Percentiles rank a stretch among this genome's conserved stretches.
These are phyloP conservation scores for Tachina fera DNA, from an alignment of 2,888 invertebrate species.

Conservation along the genomic window DNA sequence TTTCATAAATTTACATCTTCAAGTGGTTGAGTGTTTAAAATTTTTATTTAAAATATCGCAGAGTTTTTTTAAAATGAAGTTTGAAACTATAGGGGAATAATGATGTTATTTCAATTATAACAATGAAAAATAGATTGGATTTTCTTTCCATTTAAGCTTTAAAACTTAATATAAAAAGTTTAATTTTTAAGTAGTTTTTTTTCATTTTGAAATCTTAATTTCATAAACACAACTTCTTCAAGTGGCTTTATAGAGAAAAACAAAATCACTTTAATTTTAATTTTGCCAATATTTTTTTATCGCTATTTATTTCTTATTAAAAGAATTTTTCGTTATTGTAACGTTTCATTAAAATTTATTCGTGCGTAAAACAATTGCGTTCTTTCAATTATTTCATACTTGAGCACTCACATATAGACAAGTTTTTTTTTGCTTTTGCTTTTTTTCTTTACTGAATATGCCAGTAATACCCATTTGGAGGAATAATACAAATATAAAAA, in stretches of 20 bases:
- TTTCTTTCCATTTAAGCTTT: too few relatives aligned
- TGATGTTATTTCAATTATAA: too few relatives aligned
- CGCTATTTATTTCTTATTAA: slow-evolving; percentile 52
- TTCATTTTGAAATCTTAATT: background rate
- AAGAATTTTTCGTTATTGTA: slow-evolving; percentile 62
- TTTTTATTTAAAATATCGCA: too few relatives aligned
- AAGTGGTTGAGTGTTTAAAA: too few relatives aligned
- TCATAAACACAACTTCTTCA: background rate
- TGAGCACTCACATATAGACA: slow-evolving; percentile 17
- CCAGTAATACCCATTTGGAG: slow-evolving; percentile 46
- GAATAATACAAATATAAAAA: slow-evolving; percentile 46
- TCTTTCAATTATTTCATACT: slow-evolving; percentile 38
- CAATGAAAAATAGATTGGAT: too few relatives aligned
- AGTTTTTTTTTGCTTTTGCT: slow-evolving; percentile 7
- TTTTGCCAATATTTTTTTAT: slow-evolving; percentile 25
- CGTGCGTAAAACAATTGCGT: slow-evolving; percentile 73
- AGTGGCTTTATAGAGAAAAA: slow-evolving; percentile 15
- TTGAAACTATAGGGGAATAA: too few relatives aligned
- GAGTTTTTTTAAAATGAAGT: too few relatives aligned
- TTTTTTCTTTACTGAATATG: slow-evolving; percentile 26
- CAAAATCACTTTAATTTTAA: slow-evolving; percentile 28
- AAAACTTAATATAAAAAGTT: too few relatives aligned
- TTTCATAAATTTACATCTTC: too few relatives aligned
- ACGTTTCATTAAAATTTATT: slow-evolving; percentile 74
- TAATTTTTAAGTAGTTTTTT: too few relatives aligned